These are phyloP conservation scores for Heliconius ismenius DNA, from an alignment of 2,888 invertebrate genomes.

Conservation along the genomic window DNA sequence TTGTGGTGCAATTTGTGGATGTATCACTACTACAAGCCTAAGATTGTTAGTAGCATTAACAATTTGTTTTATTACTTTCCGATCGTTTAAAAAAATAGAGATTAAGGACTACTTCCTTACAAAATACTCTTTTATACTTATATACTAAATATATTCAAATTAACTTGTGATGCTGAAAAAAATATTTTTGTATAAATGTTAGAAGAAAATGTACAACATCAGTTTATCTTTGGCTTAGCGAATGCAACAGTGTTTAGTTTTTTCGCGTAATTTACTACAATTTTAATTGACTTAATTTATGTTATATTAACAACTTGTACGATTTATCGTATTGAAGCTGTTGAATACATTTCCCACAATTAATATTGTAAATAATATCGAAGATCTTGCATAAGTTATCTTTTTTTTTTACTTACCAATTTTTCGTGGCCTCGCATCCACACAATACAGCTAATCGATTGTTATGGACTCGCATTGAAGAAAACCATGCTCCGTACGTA, in stretches of 20 bases:
- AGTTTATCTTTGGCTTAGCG: not conserved
- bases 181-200: not conserved
- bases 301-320: not conserved
- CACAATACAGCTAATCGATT: slow-evolving; percentile 54
- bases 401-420: slow-evolving; percentile 4
- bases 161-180: no score
- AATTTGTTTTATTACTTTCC: no score
- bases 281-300: not conserved
- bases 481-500: slow-evolving; percentile 58
- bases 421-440: slow-evolving; percentile 46
- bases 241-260: not conserved
- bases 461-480: slow-evolving; percentile 55
- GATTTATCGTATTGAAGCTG: not conserved
- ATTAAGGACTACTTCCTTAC: no score
- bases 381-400: not conserved
- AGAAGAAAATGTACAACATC: not conserved
- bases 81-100: no score
- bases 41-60: no score
- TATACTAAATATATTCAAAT: no score
- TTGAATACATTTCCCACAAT: not conserved
- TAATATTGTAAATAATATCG: no score
- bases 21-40: no score
- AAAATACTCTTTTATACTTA: no score
- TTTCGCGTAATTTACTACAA: not conserved
- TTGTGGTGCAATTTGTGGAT: no score